Base-by-base conservation (phyloP, 2,113 vertebrate genomes). In the Nothobranchius furzeri region DNA sequence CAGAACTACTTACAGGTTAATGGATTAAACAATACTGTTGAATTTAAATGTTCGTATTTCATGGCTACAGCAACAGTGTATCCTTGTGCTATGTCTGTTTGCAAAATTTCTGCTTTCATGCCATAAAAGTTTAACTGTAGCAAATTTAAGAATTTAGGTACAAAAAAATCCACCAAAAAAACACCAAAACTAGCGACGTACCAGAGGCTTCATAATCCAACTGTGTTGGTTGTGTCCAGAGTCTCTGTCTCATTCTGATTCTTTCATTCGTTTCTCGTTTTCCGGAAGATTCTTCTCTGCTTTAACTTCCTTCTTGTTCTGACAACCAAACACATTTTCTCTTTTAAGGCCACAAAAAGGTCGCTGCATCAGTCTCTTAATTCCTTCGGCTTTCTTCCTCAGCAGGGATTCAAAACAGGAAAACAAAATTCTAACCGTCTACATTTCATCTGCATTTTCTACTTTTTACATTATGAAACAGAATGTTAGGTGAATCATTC, bases 1-100 rank as follows among this genome's bases (percentile, higher is more conserved):
- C 71, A 88, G 53, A 85, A 79, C 88, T 91, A 89, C 81, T 84
- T 83, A 85, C 83, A 85, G 77, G 76, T 90, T 87, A 82, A 87
- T 60, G 88, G 76, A 85, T 88, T 85, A 86, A 76, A 70, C 82
- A 84, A 73, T 77, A 85, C 67, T 82, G 81, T 53, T 59, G 77
- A 63, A 73, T 64, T 75, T 77, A 77, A 76, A 86, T 79, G 61
- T 77, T 47, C 12, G 74, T 84, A 14, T 75, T 79, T 87, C 85
- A 87, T 87, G 89, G 85, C 69, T 78, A 85, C 48, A 62, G 60
- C 69, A 83, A 89, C 65, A 82, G 81, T 85, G 78, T 89, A 87
- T 75, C 80, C 78, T 87, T 74, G 72, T 84, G 87, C 78, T 85
- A 90, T 80, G 84, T 81, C 68, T 83, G 55, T 63, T 81, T 52